Base-by-base conservation (phyloP, 2,888 invertebrate species). In the Axea sp. region DNA sequence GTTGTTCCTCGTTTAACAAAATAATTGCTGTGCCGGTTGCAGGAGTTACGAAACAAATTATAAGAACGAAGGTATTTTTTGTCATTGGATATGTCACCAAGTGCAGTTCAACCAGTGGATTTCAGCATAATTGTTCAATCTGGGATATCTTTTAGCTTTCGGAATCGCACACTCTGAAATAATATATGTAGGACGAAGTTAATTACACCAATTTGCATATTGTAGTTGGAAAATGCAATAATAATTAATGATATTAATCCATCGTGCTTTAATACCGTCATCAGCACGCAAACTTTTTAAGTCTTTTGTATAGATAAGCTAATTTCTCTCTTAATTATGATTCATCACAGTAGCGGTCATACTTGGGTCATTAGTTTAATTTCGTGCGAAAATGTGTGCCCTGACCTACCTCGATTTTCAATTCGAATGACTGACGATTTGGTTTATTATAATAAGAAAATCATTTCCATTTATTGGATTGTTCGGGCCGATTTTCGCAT, bases 311-410 rank as follows among this genome's bases (percentile, higher is more conserved):
- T 17, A 59, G 33, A 43, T 49, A 68, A 68, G 59, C 59, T 59
- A 59, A 68, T 53, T 43, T 53, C 28, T 53, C 19, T 45, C 28
- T 62, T 71, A 62, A 76, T 76, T 73, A 73, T 59, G 65, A 62
- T 67, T 71, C 67, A 59, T 73, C 47, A 57, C 62, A 39, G 30
- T 17, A 9, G 59, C 69, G 24, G 43, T 62, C 57, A 51, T 51
- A 65, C 31, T 57, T 65, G 59, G 55, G 31, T 69, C 62, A 65
- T 76, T 73, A 76, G 75, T 55, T 65, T 69, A 69, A 73, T 73
- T 73, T n/a, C n/a, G n/a, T n/a, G n/a, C n/a, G n/a, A n/a, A n/a
- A n/a, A n/a, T n/a, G n/a, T n/a, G n/a, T n/a, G n/a, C n/a, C n/a
- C n/a, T n/a, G n/a, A n/a, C n/a, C n/a, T n/a, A n/a, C n/a, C n/a